Percentiles rank a stretch among this genome's conserved stretches.
Evolutionary conservation across 2,797 vertebrate species (phyloP).

Genomic region (Chelon auratus): DNA sequence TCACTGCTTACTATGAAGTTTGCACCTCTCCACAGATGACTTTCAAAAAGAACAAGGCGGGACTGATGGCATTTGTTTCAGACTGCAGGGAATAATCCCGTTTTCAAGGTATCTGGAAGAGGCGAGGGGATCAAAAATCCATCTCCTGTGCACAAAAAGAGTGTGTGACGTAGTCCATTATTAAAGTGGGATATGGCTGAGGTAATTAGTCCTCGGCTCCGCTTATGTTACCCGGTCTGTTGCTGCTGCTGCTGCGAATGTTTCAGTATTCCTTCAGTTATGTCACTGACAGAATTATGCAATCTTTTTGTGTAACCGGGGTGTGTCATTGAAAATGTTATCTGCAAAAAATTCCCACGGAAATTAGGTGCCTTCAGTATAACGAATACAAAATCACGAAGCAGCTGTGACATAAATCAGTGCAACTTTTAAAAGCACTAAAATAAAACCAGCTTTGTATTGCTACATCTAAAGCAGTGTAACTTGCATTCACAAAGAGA

Average conservation of each 20-base stretch:
- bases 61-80: slow-evolving; percentile 54
- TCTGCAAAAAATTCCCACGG: slow-evolving; percentile 59
- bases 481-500: too few species aligned
- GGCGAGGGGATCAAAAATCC: slow-evolving; percentile 57
- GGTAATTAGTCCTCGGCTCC: slow-evolving; percentile 63
- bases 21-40: slow-evolving; percentile 49
- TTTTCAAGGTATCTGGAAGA: slow-evolving; percentile 67
- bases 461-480: too few species aligned
- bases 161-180: slow-evolving; percentile 59
- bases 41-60: slow-evolving; percentile 64
- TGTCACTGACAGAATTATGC: slow-evolving; percentile 67
- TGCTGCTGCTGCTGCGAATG: slow-evolving; percentile 48
- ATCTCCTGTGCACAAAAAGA: slow-evolving; percentile 51
- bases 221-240: slow-evolving; percentile 42
- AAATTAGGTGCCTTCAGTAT: slow-evolving; percentile 51
- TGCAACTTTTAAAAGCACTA: too few species aligned
- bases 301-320: slow-evolving; percentile 45
- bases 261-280: slow-evolving; percentile 55
- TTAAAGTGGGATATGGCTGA: slow-evolving; percentile 56
- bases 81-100: slow-evolving; percentile 55
- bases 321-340: slow-evolving; percentile 49
- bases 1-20: slow-evolving; percentile 52
- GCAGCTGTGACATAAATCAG: slow-evolving; percentile 57
- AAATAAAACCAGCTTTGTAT: too few species aligned
- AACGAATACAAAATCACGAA: slow-evolving; percentile 43